Base-by-base conservation (phyloP, 2,113 vertebrate species). In the Microtus richardsoni region DNA sequence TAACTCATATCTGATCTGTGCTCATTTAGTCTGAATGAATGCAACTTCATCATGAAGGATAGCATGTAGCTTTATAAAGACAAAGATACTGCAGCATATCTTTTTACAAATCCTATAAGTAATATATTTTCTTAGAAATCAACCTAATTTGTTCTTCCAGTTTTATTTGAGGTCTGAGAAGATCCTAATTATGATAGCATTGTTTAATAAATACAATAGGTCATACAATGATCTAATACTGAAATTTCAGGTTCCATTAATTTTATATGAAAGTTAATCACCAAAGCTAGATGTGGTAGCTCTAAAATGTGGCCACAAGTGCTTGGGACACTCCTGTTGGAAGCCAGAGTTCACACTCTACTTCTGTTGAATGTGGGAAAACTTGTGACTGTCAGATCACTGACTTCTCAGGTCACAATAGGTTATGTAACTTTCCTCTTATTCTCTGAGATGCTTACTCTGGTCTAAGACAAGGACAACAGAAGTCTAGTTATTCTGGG, bases 151-250 rank as follows among this genome's bases (percentile, higher is more conserved):
- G 36, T 77, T 90, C 82, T 66, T 44, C 82, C 41, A 82, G 39
- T 80, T 95, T 85, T 41, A 93, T 62, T 96, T 94, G 52, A 88
- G 47, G 83, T 71, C 49, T 89, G 77, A 87, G 22, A 89, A 80
- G 70, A 95, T 89, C 6, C 64, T 96, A 91, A 91, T 87, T 87
- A 89, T 77, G 36, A 92, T 89, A 66, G 33, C 30, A 83, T 33
- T 58, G 12, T 28, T 88, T 91, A 93, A 96, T 93, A 91, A 84
- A 78, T 39, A 80, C 8, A 87, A 80, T 54, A 88, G 44, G 2
- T 90, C 21, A 11, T 79, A 74, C 1, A 93, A 75, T 91, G 74
- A 66, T 22, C 83, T 41, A 74, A 93, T 64, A 88, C 12, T 86
- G 36, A 95, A 84, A 36, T 79, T 88, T 41, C 12, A 95, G 73